phyloP scores from a whole-genome alignment of 1,140 invertebrate species.

The Sarcophaga peregrina region DNA sequence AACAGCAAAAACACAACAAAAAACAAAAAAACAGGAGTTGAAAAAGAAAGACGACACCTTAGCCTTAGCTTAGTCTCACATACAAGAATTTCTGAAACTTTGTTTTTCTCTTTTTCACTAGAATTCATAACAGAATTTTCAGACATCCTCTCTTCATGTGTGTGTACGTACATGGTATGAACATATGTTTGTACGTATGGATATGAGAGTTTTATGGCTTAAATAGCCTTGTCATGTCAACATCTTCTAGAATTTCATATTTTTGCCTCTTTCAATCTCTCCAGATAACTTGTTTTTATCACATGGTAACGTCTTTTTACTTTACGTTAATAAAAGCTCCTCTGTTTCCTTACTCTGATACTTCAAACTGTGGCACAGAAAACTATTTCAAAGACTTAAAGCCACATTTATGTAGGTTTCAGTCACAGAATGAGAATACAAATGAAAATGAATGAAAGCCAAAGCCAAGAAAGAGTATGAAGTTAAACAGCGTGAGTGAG shows the following conservation, averaged over 20 bases:
- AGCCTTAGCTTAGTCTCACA: neutral
- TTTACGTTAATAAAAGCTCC: neutral
- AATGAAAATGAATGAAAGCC: too few species aligned
- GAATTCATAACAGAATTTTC: neutral
- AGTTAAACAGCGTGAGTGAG: neutral
- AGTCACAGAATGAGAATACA: neutral
- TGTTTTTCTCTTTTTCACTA: neutral
- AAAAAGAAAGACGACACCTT: neutral
- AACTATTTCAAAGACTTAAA: conserved; percentile 4
- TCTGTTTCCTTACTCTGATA: too few species aligned
- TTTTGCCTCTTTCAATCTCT: conserved; percentile 27
- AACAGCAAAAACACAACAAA: too few species aligned
- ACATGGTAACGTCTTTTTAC: neutral
- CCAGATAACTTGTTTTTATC: neutral
- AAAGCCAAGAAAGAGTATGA: neutral
- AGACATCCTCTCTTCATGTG: conserved; percentile 8
- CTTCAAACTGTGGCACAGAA: neutral
- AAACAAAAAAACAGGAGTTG: neutral
- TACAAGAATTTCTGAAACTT: neutral
- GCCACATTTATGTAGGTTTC: conserved; percentile 22
- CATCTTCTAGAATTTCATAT: conserved; percentile 46
- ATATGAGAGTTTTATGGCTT: conserved; percentile 17
- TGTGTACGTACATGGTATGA: neutral
- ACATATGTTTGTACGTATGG: neutral
- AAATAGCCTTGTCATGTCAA: conserved; percentile 47